A percentile compares a stretch with the other conserved stretches of the same genome.
Evolutionary conservation across 1,140 invertebrate species (phyloP).

Genomic region (Drosophila sturtevanti): DNA sequence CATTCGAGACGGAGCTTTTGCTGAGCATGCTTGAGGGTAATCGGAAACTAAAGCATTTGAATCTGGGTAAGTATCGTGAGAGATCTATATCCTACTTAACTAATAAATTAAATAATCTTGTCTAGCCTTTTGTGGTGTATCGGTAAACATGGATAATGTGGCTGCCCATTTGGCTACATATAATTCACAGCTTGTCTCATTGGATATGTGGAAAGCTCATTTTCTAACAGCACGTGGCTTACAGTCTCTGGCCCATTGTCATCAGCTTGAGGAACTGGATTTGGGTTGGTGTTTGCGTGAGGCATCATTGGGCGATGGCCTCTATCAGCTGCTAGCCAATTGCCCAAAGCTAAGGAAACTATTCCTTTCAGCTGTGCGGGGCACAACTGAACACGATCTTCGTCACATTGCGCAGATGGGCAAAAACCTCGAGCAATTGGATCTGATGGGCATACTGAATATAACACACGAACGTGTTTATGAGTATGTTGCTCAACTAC

Average conservation of each 20-base stretch:
- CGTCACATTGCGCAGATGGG: constrained; percentile 87
- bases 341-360: constrained; percentile 89
- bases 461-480: constrained; percentile 89
- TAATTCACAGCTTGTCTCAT: constrained; percentile 87
- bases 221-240: constrained; percentile 89
- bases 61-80: constrained; percentile 84
- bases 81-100: not conserved
- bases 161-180: constrained; percentile 86
- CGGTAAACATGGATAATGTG: constrained; percentile 88
- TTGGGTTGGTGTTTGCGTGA: constrained; percentile 91
- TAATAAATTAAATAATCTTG: not conserved
- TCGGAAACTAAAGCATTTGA: constrained; percentile 88
- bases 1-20: constrained; percentile 86
- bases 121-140: constrained; percentile 83
- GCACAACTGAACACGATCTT: constrained; percentile 90
- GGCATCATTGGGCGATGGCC: constrained; percentile 84
- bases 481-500: constrained; percentile 83
- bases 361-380: constrained; percentile 90
- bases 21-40: constrained; percentile 87
- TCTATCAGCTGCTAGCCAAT: constrained; percentile 84
- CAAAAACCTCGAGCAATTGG: constrained; percentile 89
- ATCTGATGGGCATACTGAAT: constrained; percentile 90
- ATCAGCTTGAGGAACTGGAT: constrained; percentile 91
- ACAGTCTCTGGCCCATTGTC: constrained; percentile 87
- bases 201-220: constrained; percentile 94